Conservation (phyloP, 2,888 invertebrate genomes). For the Pseudococcus viburni region DNA sequence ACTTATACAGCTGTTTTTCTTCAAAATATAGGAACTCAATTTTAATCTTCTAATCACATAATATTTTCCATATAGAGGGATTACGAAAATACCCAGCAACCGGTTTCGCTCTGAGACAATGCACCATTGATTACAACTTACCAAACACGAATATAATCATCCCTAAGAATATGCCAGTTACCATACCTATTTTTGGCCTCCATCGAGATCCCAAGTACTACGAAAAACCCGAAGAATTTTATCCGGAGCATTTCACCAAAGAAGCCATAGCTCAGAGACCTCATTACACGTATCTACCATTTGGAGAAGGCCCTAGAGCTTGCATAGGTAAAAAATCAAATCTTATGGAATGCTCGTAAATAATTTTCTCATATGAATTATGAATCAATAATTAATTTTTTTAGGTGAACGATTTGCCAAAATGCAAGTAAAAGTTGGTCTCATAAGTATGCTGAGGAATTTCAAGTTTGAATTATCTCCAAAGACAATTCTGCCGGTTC, state of each 20-base stretch:
- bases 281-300: not conserved
- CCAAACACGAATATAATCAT: constrained; percentile 60
- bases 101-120: constrained; percentile 50
- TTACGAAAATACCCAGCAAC: constrained; percentile 63
- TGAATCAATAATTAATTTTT: constrained; percentile 11
- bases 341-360: too few species aligned
- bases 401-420: constrained; percentile 52
- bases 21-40: too few species aligned
- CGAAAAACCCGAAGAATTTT: constrained; percentile 67
- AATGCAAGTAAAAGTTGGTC: constrained; percentile 34
- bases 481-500: not conserved
- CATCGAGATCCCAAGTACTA: constrained; percentile 66
- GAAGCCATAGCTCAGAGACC: not conserved
- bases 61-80: constrained; percentile 15
- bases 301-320: not conserved
- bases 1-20: too few species aligned
- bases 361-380: constrained; percentile 62
- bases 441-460: not conserved
- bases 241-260: constrained; percentile 54
- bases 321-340: not conserved
- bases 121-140: constrained; percentile 56
- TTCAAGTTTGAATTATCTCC: constrained; percentile 24
- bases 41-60: too few species aligned
- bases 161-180: constrained; percentile 59
- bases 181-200: constrained; percentile 58